A percentile compares a stretch with the other conserved stretches of the same genome.
Conservation (phyloP, 1,140 invertebrate genomes). For the Proales similis region DNA sequence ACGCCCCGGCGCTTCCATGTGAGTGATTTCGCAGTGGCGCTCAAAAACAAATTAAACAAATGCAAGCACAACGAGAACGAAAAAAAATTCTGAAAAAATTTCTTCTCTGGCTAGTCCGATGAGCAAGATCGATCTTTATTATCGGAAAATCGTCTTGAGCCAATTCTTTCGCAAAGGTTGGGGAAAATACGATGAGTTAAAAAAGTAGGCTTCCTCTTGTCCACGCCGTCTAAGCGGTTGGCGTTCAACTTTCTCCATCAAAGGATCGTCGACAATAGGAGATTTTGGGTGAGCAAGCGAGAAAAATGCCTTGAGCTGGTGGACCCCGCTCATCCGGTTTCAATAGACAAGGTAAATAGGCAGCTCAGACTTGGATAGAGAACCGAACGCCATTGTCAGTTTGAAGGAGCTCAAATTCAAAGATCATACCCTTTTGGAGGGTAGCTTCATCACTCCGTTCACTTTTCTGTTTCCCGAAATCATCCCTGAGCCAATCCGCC, state of each 20-base stretch:
- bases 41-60: too few relatives aligned
- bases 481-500: background rate
- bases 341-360: constrained; percentile 58
- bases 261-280: constrained; percentile 9
- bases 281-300: background rate
- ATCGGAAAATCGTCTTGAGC: constrained; percentile 75
- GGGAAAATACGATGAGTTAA: constrained; percentile 82
- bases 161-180: constrained; percentile 93
- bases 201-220: constrained; percentile 54
- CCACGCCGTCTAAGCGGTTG: too few relatives aligned
- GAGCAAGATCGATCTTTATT: constrained; percentile 71
- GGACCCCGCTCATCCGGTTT: constrained; percentile 59
- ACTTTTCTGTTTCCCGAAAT: constrained; percentile 1
- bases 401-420: constrained; percentile 28
- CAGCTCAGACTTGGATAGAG: background rate
- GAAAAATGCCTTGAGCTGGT: constrained; percentile 20
- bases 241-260: background rate
- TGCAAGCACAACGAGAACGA: too few relatives aligned
- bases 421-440: constrained; percentile 38
- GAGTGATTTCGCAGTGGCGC: too few relatives aligned
- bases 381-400: background rate
- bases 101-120: too few relatives aligned
- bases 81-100: too few relatives aligned
- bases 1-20: too few relatives aligned
- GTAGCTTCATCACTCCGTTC: constrained; percentile 42